phyloP scores from a whole-genome alignment of 2,797 vertebrate genomes.

The Premnoplex brunnescens region DNA sequence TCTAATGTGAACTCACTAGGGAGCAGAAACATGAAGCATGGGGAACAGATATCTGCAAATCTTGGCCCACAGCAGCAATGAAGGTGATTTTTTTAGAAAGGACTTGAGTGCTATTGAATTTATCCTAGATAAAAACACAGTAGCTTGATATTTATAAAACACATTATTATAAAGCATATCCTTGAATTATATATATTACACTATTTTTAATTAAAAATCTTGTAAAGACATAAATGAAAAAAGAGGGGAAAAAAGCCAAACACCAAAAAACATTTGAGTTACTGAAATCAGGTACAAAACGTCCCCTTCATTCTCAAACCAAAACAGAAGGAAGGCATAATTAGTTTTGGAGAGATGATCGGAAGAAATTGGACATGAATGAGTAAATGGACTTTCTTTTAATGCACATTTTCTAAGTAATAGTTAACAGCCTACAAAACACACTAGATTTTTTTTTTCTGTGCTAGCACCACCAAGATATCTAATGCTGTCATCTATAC shows the following conservation, averaged over 20 bases:
- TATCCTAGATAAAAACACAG: neutral
- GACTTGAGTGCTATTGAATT: neutral
- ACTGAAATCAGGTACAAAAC: neutral
- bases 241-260: neutral
- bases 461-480: neutral
- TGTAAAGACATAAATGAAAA: neutral
- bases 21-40: neutral
- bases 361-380: slow-evolving; percentile 33
- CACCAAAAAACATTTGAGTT: neutral
- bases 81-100: neutral
- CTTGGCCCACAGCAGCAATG: neutral
- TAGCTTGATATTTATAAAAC: neutral
- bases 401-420: neutral
- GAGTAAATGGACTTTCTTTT: slow-evolving; percentile 35
- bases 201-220: neutral
- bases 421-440: neutral
- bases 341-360: slow-evolving; percentile 37
- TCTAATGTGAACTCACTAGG: neutral
- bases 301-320: neutral
- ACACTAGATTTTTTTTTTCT: neutral
- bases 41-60: neutral
- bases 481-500: slow-evolving; percentile 26
- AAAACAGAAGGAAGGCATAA: slow-evolving; percentile 5
- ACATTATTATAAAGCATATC: neutral
- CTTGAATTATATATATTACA: neutral